Percentiles rank a stretch among this genome's conserved stretches.
Conservation (phyloP, 2,888 invertebrate species). For the Scaptomyza flava region DNA sequence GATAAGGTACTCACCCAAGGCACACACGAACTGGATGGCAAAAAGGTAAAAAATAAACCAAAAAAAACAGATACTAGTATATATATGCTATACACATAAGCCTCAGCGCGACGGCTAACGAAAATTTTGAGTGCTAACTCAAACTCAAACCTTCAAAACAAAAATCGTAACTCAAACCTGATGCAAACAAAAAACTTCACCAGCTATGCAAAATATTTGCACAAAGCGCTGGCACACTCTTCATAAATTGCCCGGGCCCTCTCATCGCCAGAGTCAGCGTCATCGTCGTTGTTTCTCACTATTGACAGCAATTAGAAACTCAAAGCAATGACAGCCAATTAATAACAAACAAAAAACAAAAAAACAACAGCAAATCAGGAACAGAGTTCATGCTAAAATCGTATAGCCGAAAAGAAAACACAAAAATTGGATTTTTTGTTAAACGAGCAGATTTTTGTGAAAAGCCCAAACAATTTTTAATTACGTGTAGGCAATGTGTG, state of each 20-base stretch:
- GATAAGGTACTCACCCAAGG: conserved; percentile 99
- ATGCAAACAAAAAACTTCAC: conserved; percentile 71
- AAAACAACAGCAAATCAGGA: conserved; percentile 2
- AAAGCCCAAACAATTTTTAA: conserved; percentile 74
- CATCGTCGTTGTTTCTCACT: conserved; percentile 23
- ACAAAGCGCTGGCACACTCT: conserved; percentile 57
- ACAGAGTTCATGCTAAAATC: conserved; percentile 1
- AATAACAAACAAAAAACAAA: conserved; percentile 48
- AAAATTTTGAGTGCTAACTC: conserved; percentile 4
- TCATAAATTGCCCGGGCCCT: conserved; percentile 53
- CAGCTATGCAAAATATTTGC: conserved; percentile 77
- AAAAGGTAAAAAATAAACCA: conserved; percentile 90
- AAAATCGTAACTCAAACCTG: conserved; percentile 31
- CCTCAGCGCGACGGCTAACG: conserved; percentile 1
- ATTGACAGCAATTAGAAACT: conserved; percentile 80
- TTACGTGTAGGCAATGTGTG: conserved; percentile 56
- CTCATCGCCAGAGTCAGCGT: neutral
- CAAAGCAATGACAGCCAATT: conserved; percentile 71
- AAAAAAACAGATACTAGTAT: neutral
- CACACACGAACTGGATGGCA: conserved; percentile 99
- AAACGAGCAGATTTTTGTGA: conserved; percentile 48
- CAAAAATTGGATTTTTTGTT: conserved; percentile 45
- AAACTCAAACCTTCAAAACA: conserved; percentile 14
- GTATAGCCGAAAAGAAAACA: conserved; percentile 16
- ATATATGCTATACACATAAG: conserved; percentile 1